Percentiles rank a stretch among this genome's conserved stretches.
phyloP scores from a whole-genome alignment of 2,113 vertebrate species.

The Arenaria interpres region DNA sequence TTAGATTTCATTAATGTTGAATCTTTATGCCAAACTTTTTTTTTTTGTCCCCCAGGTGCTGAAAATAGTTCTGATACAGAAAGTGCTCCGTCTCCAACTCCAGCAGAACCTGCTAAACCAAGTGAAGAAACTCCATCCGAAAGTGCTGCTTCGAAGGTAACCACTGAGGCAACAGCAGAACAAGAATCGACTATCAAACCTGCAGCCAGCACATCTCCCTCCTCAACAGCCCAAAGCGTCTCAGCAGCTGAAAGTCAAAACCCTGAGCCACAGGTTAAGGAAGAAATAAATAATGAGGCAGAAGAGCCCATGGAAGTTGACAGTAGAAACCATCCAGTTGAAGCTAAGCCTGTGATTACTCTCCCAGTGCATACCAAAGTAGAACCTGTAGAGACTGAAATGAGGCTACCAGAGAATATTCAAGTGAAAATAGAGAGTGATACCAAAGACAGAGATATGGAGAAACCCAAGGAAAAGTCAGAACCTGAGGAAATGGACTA shows the following conservation, averaged over 20 bases:
- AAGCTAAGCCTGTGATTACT: slow-evolving; percentile 71
- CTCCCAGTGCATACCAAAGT: slow-evolving; percentile 82
- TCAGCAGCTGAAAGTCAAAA: slow-evolving; percentile 80
- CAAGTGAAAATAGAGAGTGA: slow-evolving; percentile 89
- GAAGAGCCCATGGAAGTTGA: slow-evolving; percentile 80
- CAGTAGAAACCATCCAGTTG: slow-evolving; percentile 69
- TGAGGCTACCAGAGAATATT: slow-evolving; percentile 80
- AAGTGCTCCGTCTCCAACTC: slow-evolving; percentile 95
- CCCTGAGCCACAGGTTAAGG: slow-evolving; percentile 80
- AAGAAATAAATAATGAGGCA: slow-evolving; percentile 81
- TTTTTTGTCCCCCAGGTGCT: slow-evolving; percentile 77
- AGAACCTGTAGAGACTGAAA: slow-evolving; percentile 85
- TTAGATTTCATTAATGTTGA: not conserved
- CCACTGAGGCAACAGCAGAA: slow-evolving; percentile 59
- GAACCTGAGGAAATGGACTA: slow-evolving; percentile 75
- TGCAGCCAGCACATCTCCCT: slow-evolving; percentile 56
- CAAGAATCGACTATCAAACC: slow-evolving; percentile 73
- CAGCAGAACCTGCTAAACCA: slow-evolving; percentile 85
- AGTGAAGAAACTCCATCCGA: slow-evolving; percentile 77
- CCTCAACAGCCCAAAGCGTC: slow-evolving; percentile 46
- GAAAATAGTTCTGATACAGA: slow-evolving; percentile 99
- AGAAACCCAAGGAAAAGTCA: slow-evolving; percentile 77
- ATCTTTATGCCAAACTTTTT: not conserved
- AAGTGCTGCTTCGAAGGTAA: slow-evolving; percentile 64
- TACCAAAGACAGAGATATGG: slow-evolving; percentile 84